These are phyloP conservation scores for Sminthurinus aureus DNA, from an alignment of 2,888 invertebrate genomes.

Conservation along the genomic window DNA sequence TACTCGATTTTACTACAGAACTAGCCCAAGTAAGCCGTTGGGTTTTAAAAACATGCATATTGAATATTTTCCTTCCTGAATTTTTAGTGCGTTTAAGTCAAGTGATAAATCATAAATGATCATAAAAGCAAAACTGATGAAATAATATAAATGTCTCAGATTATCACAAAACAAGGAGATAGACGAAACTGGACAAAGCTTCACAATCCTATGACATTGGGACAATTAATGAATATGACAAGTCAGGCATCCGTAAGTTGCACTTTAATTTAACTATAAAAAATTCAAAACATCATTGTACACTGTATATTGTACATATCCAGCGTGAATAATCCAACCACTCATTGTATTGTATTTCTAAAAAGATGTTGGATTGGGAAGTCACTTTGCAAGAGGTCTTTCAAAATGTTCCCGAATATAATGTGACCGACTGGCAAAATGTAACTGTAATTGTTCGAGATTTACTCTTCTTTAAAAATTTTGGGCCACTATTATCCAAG, in stretches of 20 bases:
- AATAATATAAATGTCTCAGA: conserved; percentile 66
- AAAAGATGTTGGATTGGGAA: conserved; percentile 50
- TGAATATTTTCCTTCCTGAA: no score
- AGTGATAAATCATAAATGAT: no score
- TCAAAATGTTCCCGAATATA: conserved; percentile 36
- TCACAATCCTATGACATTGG: conserved; percentile 87
- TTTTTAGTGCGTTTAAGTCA: no score
- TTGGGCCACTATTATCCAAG: conserved; percentile 71
- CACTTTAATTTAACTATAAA: no score
- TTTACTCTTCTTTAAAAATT: conserved; percentile 73
- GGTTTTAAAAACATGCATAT: no score
- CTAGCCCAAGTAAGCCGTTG: conserved; percentile 71
- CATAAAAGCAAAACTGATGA: no score
- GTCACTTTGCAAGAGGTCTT: conserved; percentile 47
- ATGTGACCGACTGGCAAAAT: conserved; percentile 24
- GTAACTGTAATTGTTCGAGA: conserved; percentile 74
- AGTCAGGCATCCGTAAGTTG: conserved; percentile 15
- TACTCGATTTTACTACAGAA: conserved; percentile 70
- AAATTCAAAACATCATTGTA: no score
- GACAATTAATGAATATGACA: conserved; percentile 69
- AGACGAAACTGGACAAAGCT: conserved; percentile 86
- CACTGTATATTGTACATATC: no score
- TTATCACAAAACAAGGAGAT: conserved; percentile 85
- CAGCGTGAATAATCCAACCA: background rate
- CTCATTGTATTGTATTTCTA: background rate